Evolutionary conservation across 1,140 invertebrate species (phyloP).

Genomic region (Scylla paramamosain): DNA sequence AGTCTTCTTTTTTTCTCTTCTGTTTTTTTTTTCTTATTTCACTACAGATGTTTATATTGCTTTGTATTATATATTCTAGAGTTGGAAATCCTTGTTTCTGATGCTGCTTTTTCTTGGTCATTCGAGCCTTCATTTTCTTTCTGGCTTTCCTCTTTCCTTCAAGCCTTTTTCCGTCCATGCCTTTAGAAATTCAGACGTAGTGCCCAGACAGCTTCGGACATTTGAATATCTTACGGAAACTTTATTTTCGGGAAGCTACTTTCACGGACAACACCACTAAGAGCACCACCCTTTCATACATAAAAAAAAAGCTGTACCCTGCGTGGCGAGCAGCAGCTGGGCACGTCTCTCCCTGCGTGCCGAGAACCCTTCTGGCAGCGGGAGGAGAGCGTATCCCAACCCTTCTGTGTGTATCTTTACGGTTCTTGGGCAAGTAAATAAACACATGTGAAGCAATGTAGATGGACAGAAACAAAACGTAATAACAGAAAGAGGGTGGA

Average conservation of each 20-base stretch:
- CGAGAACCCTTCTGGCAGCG: not conserved
- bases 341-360: not conserved
- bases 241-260: not conserved
- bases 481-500: not conserved
- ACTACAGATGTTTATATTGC: no score
- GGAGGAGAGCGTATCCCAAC: not conserved
- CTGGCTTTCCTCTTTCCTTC: no score
- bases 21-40: no score
- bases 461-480: not conserved
- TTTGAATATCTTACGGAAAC: not conserved
- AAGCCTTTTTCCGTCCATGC: no score
- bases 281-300: not conserved
- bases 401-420: not conserved
- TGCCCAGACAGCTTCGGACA: not conserved
- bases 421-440: not conserved
- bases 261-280: not conserved
- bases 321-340: not conserved
- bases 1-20: no score
- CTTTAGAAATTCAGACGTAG: no score
- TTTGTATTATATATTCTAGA: no score
- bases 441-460: not conserved
- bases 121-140: no score
- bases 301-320: not conserved
- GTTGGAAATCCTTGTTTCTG: no score
- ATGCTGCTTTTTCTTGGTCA: no score